Percentiles rank a stretch among this genome's conserved stretches.
Conservation (phyloP, 2,888 invertebrate genomes). For the Ptilodon capucinus region DNA sequence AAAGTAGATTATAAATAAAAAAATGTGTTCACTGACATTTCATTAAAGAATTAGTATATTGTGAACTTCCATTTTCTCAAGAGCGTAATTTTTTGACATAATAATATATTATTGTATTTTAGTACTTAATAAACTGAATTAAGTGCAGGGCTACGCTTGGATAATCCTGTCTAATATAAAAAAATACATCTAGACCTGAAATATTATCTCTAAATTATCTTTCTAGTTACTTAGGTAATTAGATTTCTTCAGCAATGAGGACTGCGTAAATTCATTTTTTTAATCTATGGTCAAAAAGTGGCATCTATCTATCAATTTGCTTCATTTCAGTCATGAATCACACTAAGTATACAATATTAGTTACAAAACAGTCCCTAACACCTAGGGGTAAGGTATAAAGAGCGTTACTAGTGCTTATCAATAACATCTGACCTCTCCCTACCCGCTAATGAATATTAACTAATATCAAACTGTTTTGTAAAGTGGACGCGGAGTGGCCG, state of each 20-base stretch:
- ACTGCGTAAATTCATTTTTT: too few relatives aligned
- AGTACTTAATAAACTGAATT: not conserved
- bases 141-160: not conserved
- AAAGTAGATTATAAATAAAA: conserved; percentile 15
- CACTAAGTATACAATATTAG: not conserved
- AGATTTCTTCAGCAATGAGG: too few relatives aligned
- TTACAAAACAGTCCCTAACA: too few relatives aligned
- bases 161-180: not conserved
- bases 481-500: conserved; percentile 42
- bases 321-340: too few relatives aligned
- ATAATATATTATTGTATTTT: not conserved
- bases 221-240: too few relatives aligned
- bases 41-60: not conserved
- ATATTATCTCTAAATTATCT: too few relatives aligned
- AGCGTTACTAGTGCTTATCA: conserved; percentile 51
- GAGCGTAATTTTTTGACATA: not conserved
- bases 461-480: conserved; percentile 63
- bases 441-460: conserved; percentile 79
- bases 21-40: conserved; percentile 13
- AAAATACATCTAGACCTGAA: not conserved
- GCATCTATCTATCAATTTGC: too few relatives aligned
- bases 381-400: conserved; percentile 6
- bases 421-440: conserved; percentile 65
- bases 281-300: too few relatives aligned
- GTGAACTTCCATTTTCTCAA: not conserved